Conservation (phyloP, 2,113 vertebrate species). For the Podiceps cristatus region DNA sequence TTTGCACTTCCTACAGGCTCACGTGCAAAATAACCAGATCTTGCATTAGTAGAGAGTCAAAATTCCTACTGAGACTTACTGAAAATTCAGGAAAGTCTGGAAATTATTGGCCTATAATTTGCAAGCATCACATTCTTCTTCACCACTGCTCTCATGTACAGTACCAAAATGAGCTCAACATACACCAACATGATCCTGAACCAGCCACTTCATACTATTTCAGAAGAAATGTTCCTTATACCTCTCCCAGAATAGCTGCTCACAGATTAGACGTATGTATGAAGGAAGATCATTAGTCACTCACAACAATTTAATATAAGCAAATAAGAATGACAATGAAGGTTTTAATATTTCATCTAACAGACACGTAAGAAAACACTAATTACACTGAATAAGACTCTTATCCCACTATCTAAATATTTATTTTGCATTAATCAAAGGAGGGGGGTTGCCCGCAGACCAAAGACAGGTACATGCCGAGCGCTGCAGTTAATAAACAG, state of each 20-base stretch:
- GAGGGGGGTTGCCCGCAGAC: neutral
- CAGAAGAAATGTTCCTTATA: neutral
- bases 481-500: neutral
- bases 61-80: neutral
- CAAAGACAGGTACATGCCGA: no score
- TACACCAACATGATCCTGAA: fast-evolving
- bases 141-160: neutral
- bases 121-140: neutral
- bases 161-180: neutral
- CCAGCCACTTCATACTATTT: neutral
- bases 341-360: neutral
- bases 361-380: neutral
- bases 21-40: neutral
- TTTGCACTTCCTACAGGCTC: neutral
- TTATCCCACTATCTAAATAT: neutral
- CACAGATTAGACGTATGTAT: fast-evolving
- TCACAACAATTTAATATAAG: neutral
- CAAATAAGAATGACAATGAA: neutral
- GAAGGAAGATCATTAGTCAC: neutral
- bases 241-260: neutral
- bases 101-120: neutral
- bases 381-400: neutral
- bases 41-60: neutral
- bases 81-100: neutral
- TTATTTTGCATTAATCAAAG: neutral